Percentiles rank a stretch among this genome's conserved stretches.
Conservation (phyloP, 2,113 vertebrate genomes). For the Nannospalax galili region DNA sequence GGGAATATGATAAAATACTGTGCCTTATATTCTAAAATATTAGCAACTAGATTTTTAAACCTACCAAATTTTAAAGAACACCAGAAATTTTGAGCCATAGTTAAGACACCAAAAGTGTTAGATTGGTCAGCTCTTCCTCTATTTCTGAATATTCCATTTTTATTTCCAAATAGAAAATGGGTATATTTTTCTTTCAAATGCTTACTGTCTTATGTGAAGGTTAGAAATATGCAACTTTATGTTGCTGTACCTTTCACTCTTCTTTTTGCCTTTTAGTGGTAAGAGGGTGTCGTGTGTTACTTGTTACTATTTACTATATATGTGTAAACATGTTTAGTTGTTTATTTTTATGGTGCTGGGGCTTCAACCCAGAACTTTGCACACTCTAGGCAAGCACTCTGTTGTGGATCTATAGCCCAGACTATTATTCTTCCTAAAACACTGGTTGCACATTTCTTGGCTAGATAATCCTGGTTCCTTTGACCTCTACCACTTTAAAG, state of each 20-base stretch:
- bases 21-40: background rate
- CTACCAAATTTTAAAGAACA: background rate
- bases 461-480: background rate
- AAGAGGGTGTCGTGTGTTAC: background rate
- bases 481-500: background rate
- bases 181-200: background rate
- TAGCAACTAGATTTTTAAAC: background rate
- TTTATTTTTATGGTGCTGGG: no score
- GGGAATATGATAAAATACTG: background rate
- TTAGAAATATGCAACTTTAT: background rate
- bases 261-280: background rate
- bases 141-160: conserved; percentile 13
- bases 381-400: background rate
- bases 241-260: background rate
- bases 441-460: background rate
- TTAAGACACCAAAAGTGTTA: background rate
- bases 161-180: background rate
- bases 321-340: background rate
- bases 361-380: no score
- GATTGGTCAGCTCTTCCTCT: background rate
- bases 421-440: background rate
- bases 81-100: background rate
- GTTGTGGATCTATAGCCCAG: no score
- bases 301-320: background rate
- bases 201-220: background rate